Percentiles rank a stretch among this genome's conserved stretches.
These are phyloP conservation scores for Argyrosomus japonicus DNA, from an alignment of 2,113 vertebrate species.

Conservation along the genomic window DNA sequence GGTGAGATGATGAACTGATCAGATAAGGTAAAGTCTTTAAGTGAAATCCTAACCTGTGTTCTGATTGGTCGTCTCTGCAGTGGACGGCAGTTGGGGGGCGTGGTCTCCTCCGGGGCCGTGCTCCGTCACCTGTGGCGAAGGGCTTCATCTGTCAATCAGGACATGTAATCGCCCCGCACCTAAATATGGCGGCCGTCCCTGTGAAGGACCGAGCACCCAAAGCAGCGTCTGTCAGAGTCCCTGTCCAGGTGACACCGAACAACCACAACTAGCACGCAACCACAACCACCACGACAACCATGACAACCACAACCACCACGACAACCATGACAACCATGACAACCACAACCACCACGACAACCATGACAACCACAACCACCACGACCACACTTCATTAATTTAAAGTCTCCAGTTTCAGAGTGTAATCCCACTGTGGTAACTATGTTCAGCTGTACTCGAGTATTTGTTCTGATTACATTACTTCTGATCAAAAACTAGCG, in stretches of 20 bases:
- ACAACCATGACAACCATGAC: not conserved
- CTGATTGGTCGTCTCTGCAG: slow-evolving; percentile 50
- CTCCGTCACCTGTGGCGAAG: slow-evolving; percentile 67
- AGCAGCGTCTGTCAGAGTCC: slow-evolving; percentile 27
- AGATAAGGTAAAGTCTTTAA: fast-evolving
- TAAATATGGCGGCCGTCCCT: slow-evolving; percentile 60
- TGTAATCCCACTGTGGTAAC: no score
- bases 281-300: not conserved
- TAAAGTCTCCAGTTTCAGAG: no score
- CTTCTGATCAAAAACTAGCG: no score
- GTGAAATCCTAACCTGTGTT: not conserved
- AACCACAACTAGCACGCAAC: slow-evolving; percentile 8
- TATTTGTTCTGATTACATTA: no score
- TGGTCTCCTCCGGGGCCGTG: slow-evolving; percentile 53
- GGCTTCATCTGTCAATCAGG: slow-evolving; percentile 69
- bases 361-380: not conserved
- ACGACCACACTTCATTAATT: no score
- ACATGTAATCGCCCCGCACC: slow-evolving; percentile 58
- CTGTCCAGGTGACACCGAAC: slow-evolving; percentile 66
- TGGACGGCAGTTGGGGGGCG: slow-evolving; percentile 71
- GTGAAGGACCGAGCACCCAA: slow-evolving; percentile 34
- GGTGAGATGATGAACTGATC: slow-evolving; percentile 22
- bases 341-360: not conserved
- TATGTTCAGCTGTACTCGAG: no score
- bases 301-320: not conserved